These are phyloP conservation scores for Lasioglossum pauxillum DNA, from an alignment of 2,888 invertebrate species.

Conservation along the genomic window DNA sequence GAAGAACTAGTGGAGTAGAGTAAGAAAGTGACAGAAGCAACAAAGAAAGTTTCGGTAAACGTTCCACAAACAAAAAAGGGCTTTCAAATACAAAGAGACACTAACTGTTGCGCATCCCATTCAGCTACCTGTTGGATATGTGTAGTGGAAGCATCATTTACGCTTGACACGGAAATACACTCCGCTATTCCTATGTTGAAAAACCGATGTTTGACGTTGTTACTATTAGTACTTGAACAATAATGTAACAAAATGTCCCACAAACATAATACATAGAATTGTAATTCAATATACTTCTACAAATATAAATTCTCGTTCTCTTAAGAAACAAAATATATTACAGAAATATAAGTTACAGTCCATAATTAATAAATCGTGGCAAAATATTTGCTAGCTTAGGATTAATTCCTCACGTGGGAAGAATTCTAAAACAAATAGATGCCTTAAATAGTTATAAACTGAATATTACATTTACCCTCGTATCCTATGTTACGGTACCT, in stretches of 20 bases:
- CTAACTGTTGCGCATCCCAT: conserved; percentile 17
- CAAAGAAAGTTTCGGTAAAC: background rate
- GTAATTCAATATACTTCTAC: background rate
- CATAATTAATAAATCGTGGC: background rate
- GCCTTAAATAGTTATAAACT: background rate
- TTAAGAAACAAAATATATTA: background rate
- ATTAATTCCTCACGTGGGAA: background rate
- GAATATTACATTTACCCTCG: background rate
- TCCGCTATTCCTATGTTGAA: background rate
- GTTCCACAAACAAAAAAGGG: background rate
- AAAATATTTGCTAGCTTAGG: background rate
- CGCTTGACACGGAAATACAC: background rate
- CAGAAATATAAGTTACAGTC: background rate
- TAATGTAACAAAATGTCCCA: background rate
- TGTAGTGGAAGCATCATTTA: conserved; percentile 8
- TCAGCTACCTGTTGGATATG: conserved; percentile 17
- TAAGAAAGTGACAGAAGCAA: background rate
- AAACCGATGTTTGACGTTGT: background rate
- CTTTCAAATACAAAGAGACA: conserved; percentile 8
- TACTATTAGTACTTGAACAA: background rate
- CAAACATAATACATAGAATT: background rate
- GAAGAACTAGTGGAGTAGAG: background rate
- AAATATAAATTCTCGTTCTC: background rate
- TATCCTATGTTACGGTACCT: background rate
- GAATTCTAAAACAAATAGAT: background rate